Evolutionary conservation across 2,888 invertebrate genomes (phyloP), one percentile per base, ranked within the genome.

Genomic region (Drosophila falleni): DNA sequence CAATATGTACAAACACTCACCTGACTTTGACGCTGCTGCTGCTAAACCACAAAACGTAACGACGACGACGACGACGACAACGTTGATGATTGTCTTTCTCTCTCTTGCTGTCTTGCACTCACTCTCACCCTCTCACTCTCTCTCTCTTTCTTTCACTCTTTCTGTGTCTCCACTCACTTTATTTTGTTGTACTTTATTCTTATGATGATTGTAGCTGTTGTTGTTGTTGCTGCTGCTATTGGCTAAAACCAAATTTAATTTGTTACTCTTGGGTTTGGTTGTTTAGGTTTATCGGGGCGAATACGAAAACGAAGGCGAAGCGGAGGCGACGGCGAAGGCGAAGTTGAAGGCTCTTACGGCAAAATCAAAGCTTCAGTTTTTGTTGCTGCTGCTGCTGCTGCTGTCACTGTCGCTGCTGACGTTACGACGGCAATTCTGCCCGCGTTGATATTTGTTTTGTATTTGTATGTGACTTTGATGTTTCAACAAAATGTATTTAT

Each of bases 191-290:
- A 56, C 63, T 65, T 71, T 42, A 56, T 65, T 71, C 69, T 86
- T 66, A 55, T 46, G 60, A 53, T 53, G 61, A 63, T 54, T 68
- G 39, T 55, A n/a, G n/a, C n/a, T 44, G 31, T 54, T 71, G 54
- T 67, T 71, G 54, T 67, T 71, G 50, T 41, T 69, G 62, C 41
- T 72, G 67, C 51, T 80, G 72, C 53, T 73, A 69, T 68, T 80
- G 78, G 78, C 89, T 90, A 80, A 82, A 88, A 88, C 87, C 83
- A 86, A 86, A 89, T 83, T 89, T 80, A 83, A 77, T 86, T 86
- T 89, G 87, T 88, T 89, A 86, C 80, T 85, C 66, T 79, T 65
- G 59, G 51, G 59, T 62, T 75, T 64, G 65, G 41, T 62, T 71
- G 55, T 64, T 66, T 71, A 44, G 75, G 53, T 61, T 79, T 75